Conservation (phyloP, 2,888 invertebrate species). For the Fragum fragum region DNA sequence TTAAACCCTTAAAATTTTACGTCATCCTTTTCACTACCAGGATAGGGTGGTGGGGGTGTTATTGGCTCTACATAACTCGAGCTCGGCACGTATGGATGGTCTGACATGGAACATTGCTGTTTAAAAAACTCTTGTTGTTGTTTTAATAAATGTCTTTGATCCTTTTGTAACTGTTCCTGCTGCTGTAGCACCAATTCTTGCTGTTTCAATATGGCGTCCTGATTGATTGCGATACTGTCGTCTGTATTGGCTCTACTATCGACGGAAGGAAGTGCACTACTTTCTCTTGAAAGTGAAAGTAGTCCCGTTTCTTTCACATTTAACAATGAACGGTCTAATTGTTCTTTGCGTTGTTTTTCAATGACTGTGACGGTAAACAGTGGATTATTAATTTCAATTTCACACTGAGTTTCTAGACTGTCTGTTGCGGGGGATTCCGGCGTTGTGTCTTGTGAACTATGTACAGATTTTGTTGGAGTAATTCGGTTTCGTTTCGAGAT, state of each 20-base stretch:
- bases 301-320: constrained; percentile 7
- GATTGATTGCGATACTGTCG: neutral
- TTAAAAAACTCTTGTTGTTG: constrained; percentile 36
- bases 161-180: constrained; percentile 42
- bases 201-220: constrained; percentile 11
- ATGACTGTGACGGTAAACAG: neutral
- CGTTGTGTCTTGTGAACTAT: neutral
- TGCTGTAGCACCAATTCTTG: constrained; percentile 17
- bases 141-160: constrained; percentile 40
- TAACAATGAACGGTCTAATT: neutral
- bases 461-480: neutral
- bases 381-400: constrained; percentile 1
- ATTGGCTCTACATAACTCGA: neutral
- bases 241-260: constrained; percentile 15
- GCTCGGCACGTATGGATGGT: neutral
- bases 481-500: constrained; percentile 20
- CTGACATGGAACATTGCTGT: constrained; percentile 8
- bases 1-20: neutral
- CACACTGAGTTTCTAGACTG: neutral
- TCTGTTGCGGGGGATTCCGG: neutral
- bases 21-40: neutral
- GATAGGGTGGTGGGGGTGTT: constrained; percentile 24
- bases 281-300: constrained; percentile 13
- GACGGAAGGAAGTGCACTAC: constrained; percentile 23
- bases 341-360: constrained; percentile 8